Evolutionary conservation across 2,888 invertebrate genomes (phyloP).

Genomic region (Dinocampus coccinellae): DNA sequence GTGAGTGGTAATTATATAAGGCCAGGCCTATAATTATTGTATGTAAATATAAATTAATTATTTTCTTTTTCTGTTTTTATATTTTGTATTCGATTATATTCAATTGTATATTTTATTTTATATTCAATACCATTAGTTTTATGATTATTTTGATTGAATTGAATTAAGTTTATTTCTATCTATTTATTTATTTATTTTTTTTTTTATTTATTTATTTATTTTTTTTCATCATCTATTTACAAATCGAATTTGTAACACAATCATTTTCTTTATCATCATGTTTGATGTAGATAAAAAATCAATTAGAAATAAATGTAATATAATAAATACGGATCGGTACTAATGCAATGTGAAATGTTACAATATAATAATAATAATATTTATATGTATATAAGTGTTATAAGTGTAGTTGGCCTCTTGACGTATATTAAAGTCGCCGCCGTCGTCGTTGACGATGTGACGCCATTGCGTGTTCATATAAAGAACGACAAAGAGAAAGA

Average conservation of each 20-base stretch:
- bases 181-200: background rate
- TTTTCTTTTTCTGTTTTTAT: background rate
- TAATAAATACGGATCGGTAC: conserved; percentile 10
- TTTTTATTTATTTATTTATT: background rate
- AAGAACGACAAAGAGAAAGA: background rate
- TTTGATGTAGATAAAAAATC: background rate
- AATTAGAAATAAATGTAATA: background rate
- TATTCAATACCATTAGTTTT: no score
- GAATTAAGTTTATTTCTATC: background rate
- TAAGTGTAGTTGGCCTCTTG: conserved; percentile 29
- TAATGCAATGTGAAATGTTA: background rate
- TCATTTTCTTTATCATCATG: background rate
- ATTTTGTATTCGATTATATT: no score
- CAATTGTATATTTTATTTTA: no score
- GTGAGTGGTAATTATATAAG: conserved; percentile 26
- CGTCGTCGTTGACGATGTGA: conserved; percentile 13
- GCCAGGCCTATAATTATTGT: conserved; percentile 3
- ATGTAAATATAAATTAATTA: conserved; percentile 15
- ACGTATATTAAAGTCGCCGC: conserved; percentile 29
- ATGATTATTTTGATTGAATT: conserved; percentile 8
- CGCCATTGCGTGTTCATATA: conserved; percentile 28
- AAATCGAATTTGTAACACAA: background rate
- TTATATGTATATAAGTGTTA: conserved; percentile 18
- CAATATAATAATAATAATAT: background rate
- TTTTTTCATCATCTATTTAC: background rate